Evolutionary conservation across 2,888 invertebrate species (phyloP), one percentile per base, ranked within the genome.

Genomic region (Stomorhina lunata): DNA sequence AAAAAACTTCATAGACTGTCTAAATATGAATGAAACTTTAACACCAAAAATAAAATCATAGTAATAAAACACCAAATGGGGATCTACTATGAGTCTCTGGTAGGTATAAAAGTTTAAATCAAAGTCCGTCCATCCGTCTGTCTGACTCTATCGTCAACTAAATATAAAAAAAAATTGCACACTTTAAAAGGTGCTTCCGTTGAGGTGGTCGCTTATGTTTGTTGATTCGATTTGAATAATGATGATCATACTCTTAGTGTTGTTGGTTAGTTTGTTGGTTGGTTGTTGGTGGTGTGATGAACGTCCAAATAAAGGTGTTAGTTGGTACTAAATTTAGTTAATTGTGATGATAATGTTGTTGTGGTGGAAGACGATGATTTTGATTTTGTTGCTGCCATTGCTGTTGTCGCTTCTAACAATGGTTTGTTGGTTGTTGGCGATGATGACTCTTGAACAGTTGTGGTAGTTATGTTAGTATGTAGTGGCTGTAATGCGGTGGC

Each of bases 171-270:
- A 61, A 72, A 53, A 72, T 55, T 68, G 76, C 72, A 72, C 59
- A 77, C 81, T 77, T 81, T 72, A 81, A 81, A 81, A 72, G 81
- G 71, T 77, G 71, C 81, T 81, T 81, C 81, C 81, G 81, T 68
- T 77, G 71, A 59, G 76, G 76, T 59, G 66, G 66, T 37, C 48
- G 72, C 22, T 63, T 32, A 53, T 78, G 53, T 34, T 57, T 78
- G 63, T 37, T 78, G 68, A 77, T 63, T 68, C 43, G 57, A 68
- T 68, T 77, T 69, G 43, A 61, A 69, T 61, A 69, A 45, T 68
- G 48, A 48, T 48, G 55, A 76, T 73, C 29, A 63, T 10, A 40
- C 40, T 48, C 12, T 40, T 66, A 1, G 10, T 45, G n/a, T 22
- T 17, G 43, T 40, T 69, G 69, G 34, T 66, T 32, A n/a, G n/a